Evolutionary conservation across 2,113 vertebrate genomes (phyloP).

Genomic region (Anhinga anhinga): DNA sequence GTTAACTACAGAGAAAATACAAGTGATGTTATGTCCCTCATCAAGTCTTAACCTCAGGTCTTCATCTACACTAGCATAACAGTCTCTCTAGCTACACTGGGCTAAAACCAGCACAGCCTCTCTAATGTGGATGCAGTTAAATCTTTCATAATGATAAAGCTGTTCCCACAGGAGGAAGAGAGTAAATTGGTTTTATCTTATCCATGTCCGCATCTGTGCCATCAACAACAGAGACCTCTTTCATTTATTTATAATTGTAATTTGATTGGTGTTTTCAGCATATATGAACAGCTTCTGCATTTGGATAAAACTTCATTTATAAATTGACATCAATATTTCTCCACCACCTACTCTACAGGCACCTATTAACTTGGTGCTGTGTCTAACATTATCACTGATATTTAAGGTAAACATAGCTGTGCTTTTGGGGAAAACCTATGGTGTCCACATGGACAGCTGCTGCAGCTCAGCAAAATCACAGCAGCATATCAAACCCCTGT

Average conservation of each 20-base stretch:
- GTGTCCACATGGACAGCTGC: not conserved
- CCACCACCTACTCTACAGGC: rapidly evolving
- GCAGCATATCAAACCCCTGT: not conserved
- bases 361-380: not conserved
- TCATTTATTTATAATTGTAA: not conserved
- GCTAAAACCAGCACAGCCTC: not conserved
- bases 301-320: not conserved
- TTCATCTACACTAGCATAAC: not conserved
- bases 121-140: not conserved
- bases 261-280: not conserved
- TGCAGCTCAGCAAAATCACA: not conserved
- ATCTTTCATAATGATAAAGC: not conserved
- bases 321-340: not conserved
- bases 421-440: not conserved
- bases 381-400: not conserved
- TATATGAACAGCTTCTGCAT: not conserved
- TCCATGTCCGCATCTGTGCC: not conserved
- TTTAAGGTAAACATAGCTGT: not conserved
- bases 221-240: not conserved
- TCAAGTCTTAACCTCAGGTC: not conserved
- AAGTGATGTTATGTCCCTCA: not conserved
- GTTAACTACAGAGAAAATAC: not conserved
- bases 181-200: not conserved
- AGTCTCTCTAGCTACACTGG: not conserved
- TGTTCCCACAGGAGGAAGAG: not conserved